Conservation (phyloP, 2,113 vertebrate species). For the Calyptomena viridis region DNA sequence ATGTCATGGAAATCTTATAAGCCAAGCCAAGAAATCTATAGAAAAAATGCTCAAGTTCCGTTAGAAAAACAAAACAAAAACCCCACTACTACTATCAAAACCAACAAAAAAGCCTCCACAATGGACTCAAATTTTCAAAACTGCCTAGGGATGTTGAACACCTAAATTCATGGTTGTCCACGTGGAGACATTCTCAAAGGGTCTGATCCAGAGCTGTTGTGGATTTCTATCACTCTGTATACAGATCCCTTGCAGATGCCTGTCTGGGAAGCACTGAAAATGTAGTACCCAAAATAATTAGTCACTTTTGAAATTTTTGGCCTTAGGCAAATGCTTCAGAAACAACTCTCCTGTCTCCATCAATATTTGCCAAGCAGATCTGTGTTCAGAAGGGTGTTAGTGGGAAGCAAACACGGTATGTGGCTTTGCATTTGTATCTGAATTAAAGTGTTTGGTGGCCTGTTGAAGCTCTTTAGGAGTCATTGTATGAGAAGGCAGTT, state of each 20-base stretch:
- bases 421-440: neutral
- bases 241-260: neutral
- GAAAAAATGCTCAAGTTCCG: neutral
- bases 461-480: slow-evolving; percentile 8
- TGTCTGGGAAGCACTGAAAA: neutral
- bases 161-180: neutral
- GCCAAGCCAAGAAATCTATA: neutral
- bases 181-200: neutral
- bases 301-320: neutral
- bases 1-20: neutral
- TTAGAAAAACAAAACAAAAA: neutral
- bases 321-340: slow-evolving; percentile 8
- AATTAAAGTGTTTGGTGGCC: neutral
- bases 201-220: neutral
- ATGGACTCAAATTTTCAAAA: neutral
- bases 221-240: neutral
- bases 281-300: neutral
- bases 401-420: neutral
- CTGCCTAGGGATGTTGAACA: neutral
- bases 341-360: neutral
- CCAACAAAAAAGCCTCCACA: neutral
- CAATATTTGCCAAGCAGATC: neutral
- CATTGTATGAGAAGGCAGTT: neutral
- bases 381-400: neutral
- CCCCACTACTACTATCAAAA: too few species aligned